Evolutionary conservation across 2,113 vertebrate species (phyloP), one percentile per base, ranked within the genome.

Genomic region (Alosa alosa): DNA sequence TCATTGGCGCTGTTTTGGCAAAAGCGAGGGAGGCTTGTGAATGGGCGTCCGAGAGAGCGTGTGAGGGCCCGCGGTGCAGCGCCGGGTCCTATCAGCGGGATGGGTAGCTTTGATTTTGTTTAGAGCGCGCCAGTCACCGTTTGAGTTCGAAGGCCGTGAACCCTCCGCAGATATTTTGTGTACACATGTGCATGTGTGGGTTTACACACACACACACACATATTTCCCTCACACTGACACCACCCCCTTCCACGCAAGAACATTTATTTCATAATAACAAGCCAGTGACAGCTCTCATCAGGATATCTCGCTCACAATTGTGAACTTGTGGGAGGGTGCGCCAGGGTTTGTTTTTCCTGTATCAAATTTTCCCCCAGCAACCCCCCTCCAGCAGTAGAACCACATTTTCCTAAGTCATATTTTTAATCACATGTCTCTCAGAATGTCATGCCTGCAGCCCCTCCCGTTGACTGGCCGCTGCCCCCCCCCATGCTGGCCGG

Each of bases 1-100:
- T 95, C 91, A 88, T 89, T 92, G 93, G 93, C 89, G 91, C 90
- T 96, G 94, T 95, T 96, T 95, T 96, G 96, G 96, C 94, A 96
- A 92, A 92, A 93, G 90, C 86, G 86, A 91, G 91, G 92, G 91
- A 85, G 93, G 91, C 92, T 95, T 95, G 91, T 90, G 87, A 96
- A 94, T 0, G 72, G 95, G 91, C 68, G 47, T 90, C 86, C 90
- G 87, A 93, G 72, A 78, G 72, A 78, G 20, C 41, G 55, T 3
- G 55, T 0, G 31, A 92, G 25, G 93, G 93, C 90, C 91, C 90
- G 89, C 89, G 88, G 91, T 91, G 92, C 91, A 93, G 87, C 94
- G 93, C 90, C 91, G 86, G 90, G 91, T 93, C 84, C 89, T 93
- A 94, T 93, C 95, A 94, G 88, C 93, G 89, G 92, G 92, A 95